Evolutionary conservation across 2,797 vertebrate genomes (phyloP).

Genomic region (Mareca penelope): DNA sequence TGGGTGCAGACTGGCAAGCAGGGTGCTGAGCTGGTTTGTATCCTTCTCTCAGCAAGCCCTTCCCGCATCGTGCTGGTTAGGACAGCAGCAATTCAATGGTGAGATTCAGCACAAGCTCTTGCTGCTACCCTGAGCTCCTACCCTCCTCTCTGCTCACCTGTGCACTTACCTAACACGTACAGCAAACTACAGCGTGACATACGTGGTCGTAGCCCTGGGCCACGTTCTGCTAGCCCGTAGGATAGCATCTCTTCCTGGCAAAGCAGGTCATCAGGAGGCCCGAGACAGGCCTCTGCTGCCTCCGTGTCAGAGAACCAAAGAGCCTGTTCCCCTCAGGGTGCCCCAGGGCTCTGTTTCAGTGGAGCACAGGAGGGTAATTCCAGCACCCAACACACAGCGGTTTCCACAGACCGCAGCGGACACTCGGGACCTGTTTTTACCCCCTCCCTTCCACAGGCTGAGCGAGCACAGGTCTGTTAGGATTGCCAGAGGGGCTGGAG

Average conservation of each 20-base stretch:
- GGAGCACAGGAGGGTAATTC: constrained; percentile 10
- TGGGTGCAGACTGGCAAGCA: background rate
- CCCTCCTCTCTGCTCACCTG: background rate
- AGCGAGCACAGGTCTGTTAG: background rate
- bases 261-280: background rate
- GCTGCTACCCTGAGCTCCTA: background rate
- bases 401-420: constrained; percentile 30
- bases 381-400: background rate
- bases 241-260: background rate
- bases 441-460: background rate
- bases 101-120: background rate
- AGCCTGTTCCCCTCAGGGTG: background rate
- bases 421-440: constrained; percentile 2
- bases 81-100: background rate
- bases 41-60: background rate
- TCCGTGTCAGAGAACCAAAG: background rate
- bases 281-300: background rate
- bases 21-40: background rate
- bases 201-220: background rate
- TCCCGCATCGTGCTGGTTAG: background rate
- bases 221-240: background rate
- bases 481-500: background rate
- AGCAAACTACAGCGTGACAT: background rate
- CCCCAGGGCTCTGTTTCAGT: background rate
- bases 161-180: background rate